Evolutionary conservation across 2,113 vertebrate genomes (phyloP), one percentile per base, ranked within the genome.

Genomic region (Dascyllus trimaculatus): DNA sequence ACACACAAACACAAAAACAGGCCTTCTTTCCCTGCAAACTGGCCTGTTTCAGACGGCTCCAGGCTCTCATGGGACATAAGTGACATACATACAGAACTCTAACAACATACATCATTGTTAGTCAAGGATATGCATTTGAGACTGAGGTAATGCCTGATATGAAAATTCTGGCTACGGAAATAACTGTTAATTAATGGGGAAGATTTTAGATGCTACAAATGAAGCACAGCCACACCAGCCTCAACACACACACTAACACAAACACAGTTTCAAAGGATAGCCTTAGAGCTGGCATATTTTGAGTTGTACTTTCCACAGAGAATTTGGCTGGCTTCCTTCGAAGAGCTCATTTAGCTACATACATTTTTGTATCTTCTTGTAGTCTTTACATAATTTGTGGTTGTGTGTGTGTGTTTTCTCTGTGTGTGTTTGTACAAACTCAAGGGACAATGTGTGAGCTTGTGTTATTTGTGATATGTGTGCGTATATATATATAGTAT

Each of bases 11-110:
- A 75, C 45, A 51, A 40, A 5, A 11, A 24, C 32, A 32, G 64
- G 9, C 18, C 46, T 45, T 68, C 21, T 17, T 75, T 48, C 26
- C 14, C 59, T 59, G 38, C 35, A 67, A 63, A 57, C n/a, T 78
- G 45, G 58, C 87, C 82, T 35, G 72, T 67, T 85, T 85, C 59
- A 71, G 21, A 56, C 57, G 9, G 17, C 43, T 60, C 7, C 19
- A 6, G 10, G 13, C 53, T 65, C 71, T 62, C 52, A 61, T 18
- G 43, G 43, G 66, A 54, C 52, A 11, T 45, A 46, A 61, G 32
- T 77, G 66, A 75, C 81, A 82, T 60, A 74, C 15, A 80, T 81
- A 75, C 29, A 75, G 57, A 78, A 58, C 62, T 80, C 69, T 70
- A 74, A 75, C 43, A 71, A 75, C 60, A 71, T 49, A 65, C 63